Percentiles rank a stretch among this genome's conserved stretches.
These are phyloP conservation scores for Oligia latruncula DNA, from an alignment of 2,888 invertebrate species.

Conservation along the genomic window DNA sequence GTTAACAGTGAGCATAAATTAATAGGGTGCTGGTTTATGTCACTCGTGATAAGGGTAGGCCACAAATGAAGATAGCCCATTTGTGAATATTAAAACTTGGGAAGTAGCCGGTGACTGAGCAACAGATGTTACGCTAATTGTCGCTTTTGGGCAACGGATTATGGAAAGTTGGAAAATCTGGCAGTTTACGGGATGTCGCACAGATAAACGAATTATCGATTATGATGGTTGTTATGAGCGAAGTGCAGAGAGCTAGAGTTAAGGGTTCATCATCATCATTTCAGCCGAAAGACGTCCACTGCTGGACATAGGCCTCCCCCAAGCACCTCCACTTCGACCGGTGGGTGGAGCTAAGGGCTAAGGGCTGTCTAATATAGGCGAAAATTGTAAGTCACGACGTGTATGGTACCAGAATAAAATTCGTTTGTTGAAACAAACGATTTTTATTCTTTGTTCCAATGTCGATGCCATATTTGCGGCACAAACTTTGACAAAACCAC, in stretches of 20 bases:
- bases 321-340: too few species aligned
- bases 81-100: conserved; percentile 60
- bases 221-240: background rate
- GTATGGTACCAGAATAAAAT: background rate
- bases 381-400: conserved; percentile 1
- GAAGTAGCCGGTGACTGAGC: conserved; percentile 48
- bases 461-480: conserved; percentile 1
- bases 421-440: background rate
- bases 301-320: too few species aligned
- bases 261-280: too few species aligned
- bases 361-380: background rate
- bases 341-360: too few species aligned
- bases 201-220: background rate
- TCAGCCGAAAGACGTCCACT: too few species aligned
- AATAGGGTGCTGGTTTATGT: conserved; percentile 72
- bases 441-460: conserved; percentile 4
- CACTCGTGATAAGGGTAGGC: conserved; percentile 64
- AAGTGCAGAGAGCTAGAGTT: background rate
- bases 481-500: conserved; percentile 22
- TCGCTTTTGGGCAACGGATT: conserved; percentile 27
- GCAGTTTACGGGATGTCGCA: conserved; percentile 2
- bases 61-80: conserved; percentile 56
- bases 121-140: conserved; percentile 43
- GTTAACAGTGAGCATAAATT: conserved; percentile 68
- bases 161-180: conserved; percentile 18